Percentiles rank a stretch among this genome's conserved stretches.
Evolutionary conservation across 2,888 invertebrate genomes (phyloP).

Genomic region (Axea sp.): DNA sequence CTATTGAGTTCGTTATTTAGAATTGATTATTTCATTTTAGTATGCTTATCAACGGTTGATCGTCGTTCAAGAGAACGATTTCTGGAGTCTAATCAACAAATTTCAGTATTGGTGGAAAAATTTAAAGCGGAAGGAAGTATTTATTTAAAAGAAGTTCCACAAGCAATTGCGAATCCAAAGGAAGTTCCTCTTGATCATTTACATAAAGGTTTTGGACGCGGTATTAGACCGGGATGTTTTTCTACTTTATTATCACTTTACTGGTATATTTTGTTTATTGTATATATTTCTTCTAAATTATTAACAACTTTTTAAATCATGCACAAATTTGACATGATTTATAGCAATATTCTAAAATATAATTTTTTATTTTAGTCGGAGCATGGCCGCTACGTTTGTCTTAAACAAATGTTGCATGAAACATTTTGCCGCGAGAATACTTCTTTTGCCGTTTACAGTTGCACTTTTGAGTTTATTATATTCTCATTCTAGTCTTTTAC

Average conservation of each 20-base stretch:
- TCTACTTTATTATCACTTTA: conserved; percentile 75
- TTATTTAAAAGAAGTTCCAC: conserved; percentile 83
- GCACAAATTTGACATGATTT: no score
- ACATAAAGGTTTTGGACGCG: conserved; percentile 75
- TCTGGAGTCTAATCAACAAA: conserved; percentile 95
- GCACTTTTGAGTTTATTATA: conserved; percentile 74
- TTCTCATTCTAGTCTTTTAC: conserved; percentile 74
- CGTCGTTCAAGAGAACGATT: conserved; percentile 93
- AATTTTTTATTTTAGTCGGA: conserved; percentile 67
- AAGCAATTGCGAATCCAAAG: conserved; percentile 74
- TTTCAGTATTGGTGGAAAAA: conserved; percentile 93
- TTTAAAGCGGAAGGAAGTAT: conserved; percentile 92
- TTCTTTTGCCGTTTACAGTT: conserved; percentile 85
- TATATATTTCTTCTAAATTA: background rate
- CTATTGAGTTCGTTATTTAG: no score
- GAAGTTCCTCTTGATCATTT: conserved; percentile 72
- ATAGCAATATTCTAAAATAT: no score
- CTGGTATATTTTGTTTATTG: conserved; percentile 67
- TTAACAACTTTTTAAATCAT: no score
- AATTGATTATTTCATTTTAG: no score
- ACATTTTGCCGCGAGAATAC: conserved; percentile 87
- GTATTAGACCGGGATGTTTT: conserved; percentile 76
- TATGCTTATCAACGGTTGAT: conserved; percentile 88
- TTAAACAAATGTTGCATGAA: conserved; percentile 87
- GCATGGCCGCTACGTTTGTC: conserved; percentile 88